Conservation (phyloP, 35 echinoderm and acorn worm genomes). For the Ptychodera flava region DNA sequence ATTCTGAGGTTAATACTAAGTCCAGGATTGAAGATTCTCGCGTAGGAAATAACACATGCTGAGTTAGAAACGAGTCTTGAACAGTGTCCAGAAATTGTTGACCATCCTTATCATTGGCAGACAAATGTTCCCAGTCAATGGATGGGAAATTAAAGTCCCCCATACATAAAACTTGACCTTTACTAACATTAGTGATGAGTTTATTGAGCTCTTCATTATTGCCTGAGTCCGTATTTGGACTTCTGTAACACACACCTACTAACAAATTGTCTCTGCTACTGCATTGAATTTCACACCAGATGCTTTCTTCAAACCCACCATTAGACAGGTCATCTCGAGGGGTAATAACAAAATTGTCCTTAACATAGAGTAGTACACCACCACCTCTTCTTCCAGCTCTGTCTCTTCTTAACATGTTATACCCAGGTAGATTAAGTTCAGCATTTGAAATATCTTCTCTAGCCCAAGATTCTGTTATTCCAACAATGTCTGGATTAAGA, state of each 20-base stretch:
- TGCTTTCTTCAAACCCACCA: conserved; percentile 3
- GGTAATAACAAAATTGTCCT: conserved; percentile 6
- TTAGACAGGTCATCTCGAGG: conserved; percentile 9
- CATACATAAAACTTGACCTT: conserved; percentile 1
- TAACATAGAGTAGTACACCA: background rate
- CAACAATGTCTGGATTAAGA: conserved; percentile 15
- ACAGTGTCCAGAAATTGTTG: background rate
- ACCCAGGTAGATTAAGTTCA: conserved; percentile 21
- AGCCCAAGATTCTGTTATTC: conserved; percentile 30
- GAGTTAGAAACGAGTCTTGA: conserved; percentile 11
- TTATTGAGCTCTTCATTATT: conserved; percentile 5
- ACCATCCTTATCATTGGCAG: conserved; percentile 8
- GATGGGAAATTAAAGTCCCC: conserved; percentile 21
- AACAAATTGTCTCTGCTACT: conserved; percentile 14
- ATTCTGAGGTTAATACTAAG: conserved; percentile 28
- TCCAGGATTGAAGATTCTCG: conserved; percentile 13
- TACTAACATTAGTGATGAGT: conserved; percentile 10
- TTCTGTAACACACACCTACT: conserved; percentile 16
- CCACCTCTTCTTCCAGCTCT: conserved; percentile 18
- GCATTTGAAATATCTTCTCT: conserved; percentile 29
- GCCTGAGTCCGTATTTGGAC: background rate
- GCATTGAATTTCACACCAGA: conserved; percentile 25
- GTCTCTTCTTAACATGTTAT: conserved; percentile 30
- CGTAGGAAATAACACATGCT: conserved; percentile 24
- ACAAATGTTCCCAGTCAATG: conserved; percentile 13